These are phyloP conservation scores for Ctenopoma kingsleyae DNA, from an alignment of 2,797 vertebrate species.

Conservation along the genomic window DNA sequence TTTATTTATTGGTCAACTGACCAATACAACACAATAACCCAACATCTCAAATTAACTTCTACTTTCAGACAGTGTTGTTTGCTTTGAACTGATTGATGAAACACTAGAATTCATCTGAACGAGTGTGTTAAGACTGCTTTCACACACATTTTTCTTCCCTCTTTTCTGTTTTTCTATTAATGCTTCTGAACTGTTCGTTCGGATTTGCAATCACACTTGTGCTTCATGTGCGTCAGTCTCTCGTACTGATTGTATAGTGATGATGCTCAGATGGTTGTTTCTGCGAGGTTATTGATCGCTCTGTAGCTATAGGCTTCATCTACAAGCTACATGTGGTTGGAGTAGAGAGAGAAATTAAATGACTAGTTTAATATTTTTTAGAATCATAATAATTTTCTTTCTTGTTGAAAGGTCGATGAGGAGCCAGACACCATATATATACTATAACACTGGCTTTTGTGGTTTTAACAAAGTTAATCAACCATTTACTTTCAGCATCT, in stretches of 20 bases:
- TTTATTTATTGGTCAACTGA: not conserved
- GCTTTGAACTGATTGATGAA: not conserved
- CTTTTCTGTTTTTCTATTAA: slow-evolving; percentile 10
- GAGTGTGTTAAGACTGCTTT: not conserved
- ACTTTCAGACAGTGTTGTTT: not conserved
- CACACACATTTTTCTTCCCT: not conserved
- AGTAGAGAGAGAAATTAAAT: not conserved
- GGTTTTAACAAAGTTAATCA: too few relatives aligned
- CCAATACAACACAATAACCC: too few relatives aligned
- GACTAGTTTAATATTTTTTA: not conserved
- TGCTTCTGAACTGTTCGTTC: slow-evolving; percentile 18
- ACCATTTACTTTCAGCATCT: too few relatives aligned
- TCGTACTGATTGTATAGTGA: slow-evolving; percentile 38
- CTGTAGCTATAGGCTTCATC: not conserved
- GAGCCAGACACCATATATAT: not conserved
- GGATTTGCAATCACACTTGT: slow-evolving; percentile 9
- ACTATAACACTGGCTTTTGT: too few relatives aligned
- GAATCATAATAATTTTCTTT: not conserved
- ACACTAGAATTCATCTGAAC: not conserved
- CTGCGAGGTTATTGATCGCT: slow-evolving; percentile 8
- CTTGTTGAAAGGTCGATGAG: not conserved
- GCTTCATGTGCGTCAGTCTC: slow-evolving; percentile 3
- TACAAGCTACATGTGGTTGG: not conserved
- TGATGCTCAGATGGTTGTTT: slow-evolving; percentile 33
- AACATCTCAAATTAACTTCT: too few relatives aligned